Conservation (phyloP, 2,113 vertebrate species). For the Cynoglossus semilaevis region DNA sequence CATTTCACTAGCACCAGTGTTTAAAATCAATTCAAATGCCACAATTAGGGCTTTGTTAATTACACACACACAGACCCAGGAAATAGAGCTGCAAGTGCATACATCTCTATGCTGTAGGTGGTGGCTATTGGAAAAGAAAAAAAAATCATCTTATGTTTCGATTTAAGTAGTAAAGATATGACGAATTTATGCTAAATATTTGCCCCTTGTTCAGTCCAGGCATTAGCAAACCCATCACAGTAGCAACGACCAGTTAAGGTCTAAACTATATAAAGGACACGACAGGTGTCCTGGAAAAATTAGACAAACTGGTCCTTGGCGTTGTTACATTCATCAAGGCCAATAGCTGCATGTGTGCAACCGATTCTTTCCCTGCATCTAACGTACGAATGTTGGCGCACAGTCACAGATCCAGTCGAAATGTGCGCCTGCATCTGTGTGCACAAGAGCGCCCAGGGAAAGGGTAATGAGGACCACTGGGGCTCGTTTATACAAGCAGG, state of each 20-base stretch:
- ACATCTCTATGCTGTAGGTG: constrained; percentile 17
- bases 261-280: constrained; percentile 37
- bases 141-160: constrained; percentile 16
- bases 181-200: no score
- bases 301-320: constrained; percentile 30
- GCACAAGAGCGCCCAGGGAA: constrained; percentile 45
- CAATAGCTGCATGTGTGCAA: constrained; percentile 32
- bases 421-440: constrained; percentile 32
- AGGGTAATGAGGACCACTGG: constrained; percentile 74
- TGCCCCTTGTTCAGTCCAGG: constrained; percentile 25
- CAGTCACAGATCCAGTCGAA: neutral
- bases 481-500: constrained; percentile 71
- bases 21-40: no score
- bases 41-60: no score
- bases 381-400: constrained; percentile 6
- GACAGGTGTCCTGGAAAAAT: constrained; percentile 40
- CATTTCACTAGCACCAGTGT: no score
- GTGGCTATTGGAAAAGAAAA: constrained; percentile 18
- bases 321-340: constrained; percentile 44
- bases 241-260: constrained; percentile 48
- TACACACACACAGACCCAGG: neutral
- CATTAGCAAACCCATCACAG: constrained; percentile 53
- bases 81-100: constrained; percentile 6
- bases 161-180: no score
- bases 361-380: constrained; percentile 12